A percentile compares a stretch with the other conserved stretches of the same genome.
phyloP scores from a whole-genome alignment of 2,888 invertebrate genomes.

The Pherbina coryleti region DNA sequence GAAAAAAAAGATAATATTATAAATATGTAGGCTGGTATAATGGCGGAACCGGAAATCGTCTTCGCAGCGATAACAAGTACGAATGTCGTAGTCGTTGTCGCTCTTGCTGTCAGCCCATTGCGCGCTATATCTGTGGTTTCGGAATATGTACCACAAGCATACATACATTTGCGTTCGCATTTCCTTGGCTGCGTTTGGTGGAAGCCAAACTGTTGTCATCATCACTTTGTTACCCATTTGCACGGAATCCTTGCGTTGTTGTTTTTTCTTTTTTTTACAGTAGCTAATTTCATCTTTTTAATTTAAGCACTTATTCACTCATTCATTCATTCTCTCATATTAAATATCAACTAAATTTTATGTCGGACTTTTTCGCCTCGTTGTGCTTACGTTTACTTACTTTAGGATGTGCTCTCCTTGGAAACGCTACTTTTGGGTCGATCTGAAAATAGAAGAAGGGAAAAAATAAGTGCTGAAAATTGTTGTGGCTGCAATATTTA shows the following conservation, averaged over 20 bases:
- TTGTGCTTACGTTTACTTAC: conserved; percentile 74
- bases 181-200: conserved; percentile 6
- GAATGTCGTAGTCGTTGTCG: conserved; percentile 10
- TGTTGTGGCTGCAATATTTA: conserved; percentile 27
- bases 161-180: background rate
- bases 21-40: conserved; percentile 53
- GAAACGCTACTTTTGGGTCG: conserved; percentile 99
- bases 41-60: conserved; percentile 63
- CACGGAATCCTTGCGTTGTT: background rate
- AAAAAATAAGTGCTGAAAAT: conserved; percentile 23
- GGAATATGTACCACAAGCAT: background rate
- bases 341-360: conserved; percentile 28
- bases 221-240: conserved; percentile 38
- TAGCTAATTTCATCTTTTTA: conserved; percentile 53
- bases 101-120: background rate
- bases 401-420: conserved; percentile 98
- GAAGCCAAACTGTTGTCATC: conserved; percentile 38
- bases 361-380: conserved; percentile 14
- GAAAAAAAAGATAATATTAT: conserved; percentile 59
- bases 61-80: conserved; percentile 50
- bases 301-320: conserved; percentile 62
- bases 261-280: background rate
- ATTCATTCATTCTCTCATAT: conserved; percentile 43
- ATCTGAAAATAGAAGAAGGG: conserved; percentile 78
- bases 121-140: conserved; percentile 12